Base-by-base conservation (phyloP, 64 coral and sea anemone species). In the Trachythela sp. region DNA sequence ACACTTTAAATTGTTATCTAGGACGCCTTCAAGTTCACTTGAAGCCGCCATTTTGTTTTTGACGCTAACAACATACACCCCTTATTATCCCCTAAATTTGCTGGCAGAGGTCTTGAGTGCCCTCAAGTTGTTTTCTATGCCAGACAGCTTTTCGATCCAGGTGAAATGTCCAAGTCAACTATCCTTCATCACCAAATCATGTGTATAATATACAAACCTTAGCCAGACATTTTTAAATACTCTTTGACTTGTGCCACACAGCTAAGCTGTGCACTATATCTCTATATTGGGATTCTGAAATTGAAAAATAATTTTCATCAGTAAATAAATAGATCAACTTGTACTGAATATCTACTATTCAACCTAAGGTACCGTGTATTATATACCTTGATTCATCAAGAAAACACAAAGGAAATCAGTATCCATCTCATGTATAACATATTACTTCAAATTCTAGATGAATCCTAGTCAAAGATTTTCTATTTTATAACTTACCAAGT, bases 241-340 rank as follows among this genome's bases (percentile, higher is more conserved):
- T n/a, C n/a, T n/a, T n/a, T n/a, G n/a, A n/a, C n/a, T n/a, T n/a
- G n/a, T n/a, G n/a, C n/a, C n/a, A n/a, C n/a, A n/a, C n/a, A n/a
- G n/a, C n/a, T n/a, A n/a, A n/a, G n/a, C n/a, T n/a, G n/a, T 54
- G 91, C 40, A 92, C 77, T 36, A 88, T 35, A 15, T 80, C 77
- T 52, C 75, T 22, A 84, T 51, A 90, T 2, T 48, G 31, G 4
- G 48, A 43, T 59, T 48, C 88, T 90, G 24, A 70, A 70, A 70
- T 6, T 9, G 7, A 70, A 22, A 70, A 70, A 70, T 22, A n/a
- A 20, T 15, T 84, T 52, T 31, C n/a, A n/a, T n/a, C n/a, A n/a
- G n/a, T n/a, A n/a, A n/a, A n/a, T n/a, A n/a, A n/a, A n/a, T n/a
- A n/a, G n/a, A n/a, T n/a, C n/a, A n/a, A n/a, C n/a, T n/a, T n/a